These are phyloP conservation scores for Darevskia nairensis DNA, from an alignment of 2,797 vertebrate species.

Conservation along the genomic window DNA sequence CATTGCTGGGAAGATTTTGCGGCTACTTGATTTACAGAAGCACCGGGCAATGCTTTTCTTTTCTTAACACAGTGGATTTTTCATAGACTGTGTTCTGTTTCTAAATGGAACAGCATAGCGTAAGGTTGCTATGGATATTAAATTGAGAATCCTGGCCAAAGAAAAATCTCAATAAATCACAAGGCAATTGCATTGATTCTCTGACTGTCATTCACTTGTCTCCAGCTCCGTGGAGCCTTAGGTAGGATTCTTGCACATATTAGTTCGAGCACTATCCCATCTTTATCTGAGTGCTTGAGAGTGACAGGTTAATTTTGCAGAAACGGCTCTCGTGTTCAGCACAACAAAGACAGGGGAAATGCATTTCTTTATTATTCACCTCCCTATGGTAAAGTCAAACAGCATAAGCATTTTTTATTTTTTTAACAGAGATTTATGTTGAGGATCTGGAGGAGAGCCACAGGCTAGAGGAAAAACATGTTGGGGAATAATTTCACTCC, in stretches of 20 bases:
- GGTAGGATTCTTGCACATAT: not conserved
- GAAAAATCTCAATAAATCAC: not conserved
- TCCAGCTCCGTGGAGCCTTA: not conserved
- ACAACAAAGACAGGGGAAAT: constrained; percentile 18
- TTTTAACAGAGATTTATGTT: not conserved
- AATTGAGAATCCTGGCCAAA: constrained; percentile 10
- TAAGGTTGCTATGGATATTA: constrained; percentile 13
- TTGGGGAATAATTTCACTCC: not conserved
- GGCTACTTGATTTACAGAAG: not conserved
- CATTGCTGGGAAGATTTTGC: not conserved
- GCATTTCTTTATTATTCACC: constrained; percentile 15
- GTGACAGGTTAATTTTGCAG: constrained; percentile 33
- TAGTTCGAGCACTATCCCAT: not conserved
- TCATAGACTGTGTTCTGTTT: not conserved
- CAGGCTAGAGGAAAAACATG: not conserved
- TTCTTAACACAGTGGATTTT: not conserved
- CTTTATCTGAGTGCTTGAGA: not conserved
- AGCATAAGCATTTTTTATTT: not conserved
- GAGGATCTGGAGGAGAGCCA: not conserved
- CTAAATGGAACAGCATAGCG: not conserved
- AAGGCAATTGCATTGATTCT: not conserved
- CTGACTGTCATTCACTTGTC: constrained; percentile 22
- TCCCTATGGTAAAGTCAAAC: not conserved
- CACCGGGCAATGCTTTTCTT: not conserved
- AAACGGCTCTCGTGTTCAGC: not conserved